A percentile compares a stretch with the other conserved stretches of the same genome.
Evolutionary conservation across 2,888 invertebrate genomes (phyloP).

Genomic region (Eurytoma adleriae): DNA sequence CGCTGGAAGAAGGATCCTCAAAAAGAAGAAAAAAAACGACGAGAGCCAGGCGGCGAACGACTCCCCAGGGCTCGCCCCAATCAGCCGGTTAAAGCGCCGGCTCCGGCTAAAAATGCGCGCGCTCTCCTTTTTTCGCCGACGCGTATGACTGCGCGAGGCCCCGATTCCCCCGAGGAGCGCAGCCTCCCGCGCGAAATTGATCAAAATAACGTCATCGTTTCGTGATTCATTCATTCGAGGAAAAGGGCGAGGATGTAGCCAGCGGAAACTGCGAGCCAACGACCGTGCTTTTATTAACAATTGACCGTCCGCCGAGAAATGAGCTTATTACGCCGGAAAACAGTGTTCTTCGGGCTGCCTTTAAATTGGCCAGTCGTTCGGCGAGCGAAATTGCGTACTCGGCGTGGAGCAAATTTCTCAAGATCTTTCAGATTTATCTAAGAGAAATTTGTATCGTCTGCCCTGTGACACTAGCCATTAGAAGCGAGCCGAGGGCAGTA

Average conservation of each 20-base stretch:
- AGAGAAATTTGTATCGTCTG: too few relatives aligned
- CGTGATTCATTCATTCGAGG: slow-evolving; percentile 41
- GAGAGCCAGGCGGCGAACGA: slow-evolving; percentile 63
- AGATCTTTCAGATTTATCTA: too few relatives aligned
- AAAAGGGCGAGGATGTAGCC: slow-evolving; percentile 3
- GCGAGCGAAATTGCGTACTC: too few relatives aligned
- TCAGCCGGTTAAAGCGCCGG: slow-evolving; percentile 66
- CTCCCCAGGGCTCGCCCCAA: slow-evolving; percentile 71
- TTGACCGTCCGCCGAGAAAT: too few relatives aligned
- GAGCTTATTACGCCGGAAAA: too few relatives aligned
- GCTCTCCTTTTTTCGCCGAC: neutral
- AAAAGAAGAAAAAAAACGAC: slow-evolving; percentile 2
- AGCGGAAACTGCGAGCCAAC: neutral
- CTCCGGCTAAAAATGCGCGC: slow-evolving; percentile 64
- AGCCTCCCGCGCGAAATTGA: slow-evolving; percentile 48
- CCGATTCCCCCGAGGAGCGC: neutral
- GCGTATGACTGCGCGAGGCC: neutral
- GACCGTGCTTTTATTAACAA: too few relatives aligned
- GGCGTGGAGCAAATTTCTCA: too few relatives aligned
- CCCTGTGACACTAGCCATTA: too few relatives aligned
- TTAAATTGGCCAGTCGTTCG: too few relatives aligned
- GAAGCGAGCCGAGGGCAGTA: slow-evolving; percentile 1
- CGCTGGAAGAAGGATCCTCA: neutral
- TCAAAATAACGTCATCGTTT: slow-evolving; percentile 54
- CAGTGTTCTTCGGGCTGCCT: too few relatives aligned